phyloP scores from a whole-genome alignment of 2,888 invertebrate genomes.

The Lasioglossum calceatum region DNA sequence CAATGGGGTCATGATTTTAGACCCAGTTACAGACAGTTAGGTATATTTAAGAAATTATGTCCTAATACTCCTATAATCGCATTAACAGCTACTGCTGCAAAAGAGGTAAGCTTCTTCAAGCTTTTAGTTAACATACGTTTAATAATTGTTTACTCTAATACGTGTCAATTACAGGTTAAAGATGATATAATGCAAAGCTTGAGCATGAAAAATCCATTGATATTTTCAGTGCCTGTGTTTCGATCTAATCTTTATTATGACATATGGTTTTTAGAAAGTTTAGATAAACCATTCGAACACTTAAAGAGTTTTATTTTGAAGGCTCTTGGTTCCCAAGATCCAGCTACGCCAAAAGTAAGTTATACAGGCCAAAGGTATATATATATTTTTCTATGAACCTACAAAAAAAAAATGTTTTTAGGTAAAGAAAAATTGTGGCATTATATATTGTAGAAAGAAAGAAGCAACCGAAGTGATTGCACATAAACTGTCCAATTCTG shows the following conservation, averaged over 20 bases:
- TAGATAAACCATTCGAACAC: constrained; percentile 93
- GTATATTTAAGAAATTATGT: constrained; percentile 88
- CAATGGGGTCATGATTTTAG: constrained; percentile 99
- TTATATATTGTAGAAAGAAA: constrained; percentile 97
- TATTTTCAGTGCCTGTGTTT: constrained; percentile 95
- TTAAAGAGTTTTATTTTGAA: constrained; percentile 90
- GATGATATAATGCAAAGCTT: constrained; percentile 93
- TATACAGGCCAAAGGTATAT: not conserved
- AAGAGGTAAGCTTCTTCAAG: constrained; percentile 83
- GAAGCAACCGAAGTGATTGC: constrained; percentile 96
- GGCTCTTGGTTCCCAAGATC: constrained; percentile 86
- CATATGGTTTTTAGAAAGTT: constrained; percentile 93
- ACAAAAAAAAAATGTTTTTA: constrained; percentile 69
- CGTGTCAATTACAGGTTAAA: constrained; percentile 87
- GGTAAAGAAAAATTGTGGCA: constrained; percentile 89
- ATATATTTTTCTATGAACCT: not conserved
- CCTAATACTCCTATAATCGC: constrained; percentile 92
- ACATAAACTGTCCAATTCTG: constrained; percentile 89
- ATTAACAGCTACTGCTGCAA: constrained; percentile 97
- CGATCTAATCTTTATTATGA: constrained; percentile 98
- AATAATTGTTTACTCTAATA: constrained; percentile 17
- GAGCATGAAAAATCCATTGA: constrained; percentile 88
- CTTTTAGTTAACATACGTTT: constrained; percentile 6
- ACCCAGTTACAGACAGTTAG: constrained; percentile 96
- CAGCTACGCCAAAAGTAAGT: constrained; percentile 55